Percentiles rank a stretch among this genome's conserved stretches.
These are phyloP conservation scores for Gortyna flavago DNA, from an alignment of 2,888 invertebrate species.

Conservation along the genomic window DNA sequence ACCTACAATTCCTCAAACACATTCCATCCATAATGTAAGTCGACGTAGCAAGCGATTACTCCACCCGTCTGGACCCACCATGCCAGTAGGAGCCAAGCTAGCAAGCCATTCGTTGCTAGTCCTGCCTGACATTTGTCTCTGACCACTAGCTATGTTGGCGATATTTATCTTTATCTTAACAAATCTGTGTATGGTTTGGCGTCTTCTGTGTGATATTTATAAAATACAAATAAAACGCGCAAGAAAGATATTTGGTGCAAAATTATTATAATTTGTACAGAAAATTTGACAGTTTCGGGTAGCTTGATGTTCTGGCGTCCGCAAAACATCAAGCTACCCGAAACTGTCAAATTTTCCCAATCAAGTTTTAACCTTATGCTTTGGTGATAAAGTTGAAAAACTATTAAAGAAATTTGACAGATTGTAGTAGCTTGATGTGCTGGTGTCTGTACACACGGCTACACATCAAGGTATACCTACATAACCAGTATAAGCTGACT, in stretches of 20 bases:
- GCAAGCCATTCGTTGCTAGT: constrained; percentile 41
- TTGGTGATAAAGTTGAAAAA: no score
- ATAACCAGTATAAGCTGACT: no score
- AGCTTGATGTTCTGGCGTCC: no score
- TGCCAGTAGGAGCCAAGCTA: constrained; percentile 23
- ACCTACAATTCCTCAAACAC: constrained; percentile 23
- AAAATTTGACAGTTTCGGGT: no score
- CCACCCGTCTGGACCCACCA: constrained; percentile 30
- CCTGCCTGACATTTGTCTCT: constrained; percentile 44
- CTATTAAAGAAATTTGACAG: no score
- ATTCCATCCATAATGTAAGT: constrained; percentile 42
- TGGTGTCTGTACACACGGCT: no score
- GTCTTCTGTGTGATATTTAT: constrained; percentile 2
- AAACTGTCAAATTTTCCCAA: no score
- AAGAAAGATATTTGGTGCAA: neutral
- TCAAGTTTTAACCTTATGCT: no score
- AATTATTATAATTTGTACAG: neutral
- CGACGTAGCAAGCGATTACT: constrained; percentile 43
- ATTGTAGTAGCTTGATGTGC: no score
- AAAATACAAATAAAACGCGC: no score
- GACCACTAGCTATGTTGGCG: constrained; percentile 19
- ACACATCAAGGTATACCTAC: no score
- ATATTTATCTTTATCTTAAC: constrained; percentile 32
- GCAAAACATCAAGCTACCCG: no score
- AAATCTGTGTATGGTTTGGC: constrained; percentile 5